phyloP scores from a whole-genome alignment of 2,888 invertebrate genomes.

The Dynastes grantii region DNA sequence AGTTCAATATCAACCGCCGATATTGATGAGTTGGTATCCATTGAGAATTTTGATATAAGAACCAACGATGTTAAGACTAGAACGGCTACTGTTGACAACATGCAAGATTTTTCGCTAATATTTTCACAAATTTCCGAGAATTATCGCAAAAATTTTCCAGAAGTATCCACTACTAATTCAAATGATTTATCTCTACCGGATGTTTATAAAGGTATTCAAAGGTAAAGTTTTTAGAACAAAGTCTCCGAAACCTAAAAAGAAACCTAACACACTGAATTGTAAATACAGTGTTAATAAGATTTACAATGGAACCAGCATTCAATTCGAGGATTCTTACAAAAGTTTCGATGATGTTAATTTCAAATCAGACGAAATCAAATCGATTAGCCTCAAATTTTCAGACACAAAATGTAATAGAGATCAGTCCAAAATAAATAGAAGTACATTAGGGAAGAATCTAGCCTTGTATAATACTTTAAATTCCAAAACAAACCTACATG shows the following conservation, averaged over 20 bases:
- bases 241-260: conserved; percentile 58
- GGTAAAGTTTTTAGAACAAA: conserved; percentile 53
- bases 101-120: conserved; percentile 58
- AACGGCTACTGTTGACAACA: conserved; percentile 44
- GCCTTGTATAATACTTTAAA: conserved; percentile 64
- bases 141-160: conserved; percentile 66
- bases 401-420: conserved; percentile 17
- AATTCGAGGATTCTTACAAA: conserved; percentile 32
- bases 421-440: conserved; percentile 40
- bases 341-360: conserved; percentile 43
- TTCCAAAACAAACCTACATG: conserved; percentile 66
- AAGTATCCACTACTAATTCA: conserved; percentile 53
- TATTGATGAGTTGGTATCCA: conserved; percentile 66
- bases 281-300: conserved; percentile 63
- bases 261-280: conserved; percentile 54
- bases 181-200: conserved; percentile 56
- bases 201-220: conserved; percentile 66
- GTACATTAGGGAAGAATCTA: conserved; percentile 59
- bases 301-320: conserved; percentile 54
- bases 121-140: conserved; percentile 65
- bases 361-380: not conserved
- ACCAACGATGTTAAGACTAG: conserved; percentile 44
- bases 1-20: conserved; percentile 66
- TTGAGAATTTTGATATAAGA: conserved; percentile 56
- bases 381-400: conserved; percentile 6